Evolutionary conservation across 2,888 invertebrate genomes (phyloP), one percentile per base, ranked within the genome.

Genomic region (Blastobasis lacticolella): DNA sequence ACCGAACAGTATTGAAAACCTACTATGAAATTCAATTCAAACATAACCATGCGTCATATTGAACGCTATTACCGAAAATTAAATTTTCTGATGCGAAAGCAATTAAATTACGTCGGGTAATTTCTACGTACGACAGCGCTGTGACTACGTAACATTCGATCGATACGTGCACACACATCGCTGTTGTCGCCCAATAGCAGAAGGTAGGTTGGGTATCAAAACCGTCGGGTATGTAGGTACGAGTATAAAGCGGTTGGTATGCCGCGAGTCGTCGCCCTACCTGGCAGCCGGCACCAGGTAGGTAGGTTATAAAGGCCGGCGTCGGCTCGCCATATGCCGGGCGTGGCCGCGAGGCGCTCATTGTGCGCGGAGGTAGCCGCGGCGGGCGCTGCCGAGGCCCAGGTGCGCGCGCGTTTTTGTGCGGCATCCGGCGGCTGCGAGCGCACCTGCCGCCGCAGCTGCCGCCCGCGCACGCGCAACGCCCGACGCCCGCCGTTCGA

Each of bases 351-450:
- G 66, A 66, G 67, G 64, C 64, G 61, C 42, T 73, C 75, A 79
- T 83, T 86, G 86, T 83, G 80, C 85, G 83, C 82, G 84, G 71
- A 73, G 75, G 76, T 64, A 64, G 64, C 41, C 42, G 62, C 55
- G 37, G 50, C 38, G 47, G 51, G 49, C 37, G 41, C 49, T 46
- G 42, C 38, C 51, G 49, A 46, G 49, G 71, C 73, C 87, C 87
- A 86, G 87, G 87, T 86, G 88, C 79, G 78, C 71, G 70, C 67
- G 68, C 73, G 74, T 87, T 86, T 87, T 85, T 86, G 84, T 85
- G 77, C 72, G 77, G 78, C 84, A 78, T 81, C 83, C 86, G 71
- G 68, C 85, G 82, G 86, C 86, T 87, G 88, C 82, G 77, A 68
- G 76, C 75, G 75, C 88, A 83, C 78, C 82, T 81, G 82, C 81